phyloP scores from a whole-genome alignment of 2,888 invertebrate species.

The Eupithecia tripunctaria region DNA sequence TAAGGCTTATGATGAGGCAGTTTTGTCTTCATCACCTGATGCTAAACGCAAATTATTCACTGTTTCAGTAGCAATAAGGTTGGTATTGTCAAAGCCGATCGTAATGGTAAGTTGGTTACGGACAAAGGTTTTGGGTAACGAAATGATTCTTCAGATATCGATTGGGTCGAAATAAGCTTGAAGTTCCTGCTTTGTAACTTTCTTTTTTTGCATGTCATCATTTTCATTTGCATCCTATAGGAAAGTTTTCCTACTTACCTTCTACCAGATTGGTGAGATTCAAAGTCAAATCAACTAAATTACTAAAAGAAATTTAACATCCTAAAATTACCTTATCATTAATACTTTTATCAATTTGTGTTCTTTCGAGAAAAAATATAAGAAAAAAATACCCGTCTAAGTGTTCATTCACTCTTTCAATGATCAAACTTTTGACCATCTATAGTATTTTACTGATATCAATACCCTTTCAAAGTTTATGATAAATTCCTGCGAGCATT shows the following conservation, averaged over 20 bases:
- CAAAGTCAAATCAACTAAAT: background rate
- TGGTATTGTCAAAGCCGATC: slow-evolving; percentile 19
- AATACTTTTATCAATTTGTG: background rate
- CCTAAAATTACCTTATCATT: background rate
- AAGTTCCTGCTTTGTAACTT: slow-evolving; percentile 1
- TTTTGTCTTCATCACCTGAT: slow-evolving; percentile 16
- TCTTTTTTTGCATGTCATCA: background rate
- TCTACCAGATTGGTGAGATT: background rate
- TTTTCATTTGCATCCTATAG: background rate
- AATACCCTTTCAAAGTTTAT: slow-evolving; percentile 6
- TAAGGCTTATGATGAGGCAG: slow-evolving; percentile 26
- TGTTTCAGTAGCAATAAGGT: slow-evolving; percentile 18
- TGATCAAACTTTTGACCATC: background rate
- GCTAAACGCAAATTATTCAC: slow-evolving; percentile 26
- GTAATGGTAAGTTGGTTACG: slow-evolving; percentile 18
- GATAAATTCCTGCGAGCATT: slow-evolving; percentile 34
- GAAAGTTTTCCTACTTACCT: background rate
- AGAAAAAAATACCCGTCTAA: too few relatives aligned
- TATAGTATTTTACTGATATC: slow-evolving; percentile 2
- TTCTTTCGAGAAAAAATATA: background rate
- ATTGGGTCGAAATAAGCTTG: slow-evolving; percentile 10
- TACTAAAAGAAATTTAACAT: background rate
- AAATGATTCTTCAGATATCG: slow-evolving; percentile 15
- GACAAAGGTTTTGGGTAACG: slow-evolving; percentile 22
- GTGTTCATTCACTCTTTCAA: background rate